Evolutionary conservation across 2,888 invertebrate species (phyloP), one percentile per base, ranked within the genome.

Genomic region (Microdon myrmicae): DNA sequence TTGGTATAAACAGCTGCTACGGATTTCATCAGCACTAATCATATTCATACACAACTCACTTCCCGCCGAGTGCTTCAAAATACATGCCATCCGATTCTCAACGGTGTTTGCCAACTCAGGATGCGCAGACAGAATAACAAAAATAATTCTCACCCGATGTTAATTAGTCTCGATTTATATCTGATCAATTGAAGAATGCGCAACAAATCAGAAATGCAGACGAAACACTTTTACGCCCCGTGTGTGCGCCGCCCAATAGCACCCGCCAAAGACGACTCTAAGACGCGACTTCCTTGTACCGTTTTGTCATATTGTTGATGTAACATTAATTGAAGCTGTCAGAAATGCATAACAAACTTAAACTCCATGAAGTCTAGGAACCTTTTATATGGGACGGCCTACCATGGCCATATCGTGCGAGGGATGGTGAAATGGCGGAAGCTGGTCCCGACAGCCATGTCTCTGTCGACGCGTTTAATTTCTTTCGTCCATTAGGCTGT

Each of bases 241-340:
- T n/a, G n/a, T n/a, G n/a, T n/a, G 35, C 54, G 17, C 29, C 28
- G 8, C 12, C 19, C n/a, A n/a, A n/a, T n/a, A n/a, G n/a, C n/a
- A n/a, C n/a, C n/a, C n/a, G n/a, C n/a, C n/a, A n/a, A n/a, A n/a
- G n/a, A n/a, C n/a, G n/a, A n/a, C n/a, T n/a, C n/a, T n/a, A n/a
- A n/a, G 20, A 4, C 26, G 43, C 39, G 37, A 58, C 47, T 64
- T 64, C 47, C 64, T 64, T 64, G 64, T 64, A 64, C 14, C 41
- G 34, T 58, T 64, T 64, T 64, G 58, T 64, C 58, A 64, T 64
- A 64, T 64, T 64, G 64, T 64, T 64, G 64, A 58, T 64, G 58
- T 64, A 58, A 64, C 64, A 64, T 64, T 64, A 64, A 64, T 64
- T 64, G 64, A 64, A 58, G 38, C 43, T 64, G 64, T 64, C 64